Conservation (phyloP, 2,888 invertebrate species). For the Arctia plantaginis region DNA sequence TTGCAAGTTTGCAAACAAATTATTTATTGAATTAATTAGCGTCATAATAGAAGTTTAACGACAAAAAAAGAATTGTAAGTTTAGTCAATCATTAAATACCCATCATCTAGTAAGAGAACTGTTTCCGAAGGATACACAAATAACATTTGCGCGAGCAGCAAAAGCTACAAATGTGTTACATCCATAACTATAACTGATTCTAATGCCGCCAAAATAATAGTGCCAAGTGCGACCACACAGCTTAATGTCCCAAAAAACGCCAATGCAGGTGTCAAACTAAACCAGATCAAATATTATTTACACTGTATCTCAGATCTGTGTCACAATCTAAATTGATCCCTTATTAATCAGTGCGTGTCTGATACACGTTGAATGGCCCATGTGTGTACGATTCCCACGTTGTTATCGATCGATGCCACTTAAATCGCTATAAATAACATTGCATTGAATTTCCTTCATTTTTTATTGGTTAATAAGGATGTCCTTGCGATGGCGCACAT, state of each 20-base stretch:
- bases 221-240: conserved; percentile 5
- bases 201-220: neutral
- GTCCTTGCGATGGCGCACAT: conserved; percentile 4
- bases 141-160: neutral
- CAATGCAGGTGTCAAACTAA: conserved; percentile 1
- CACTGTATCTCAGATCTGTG: conserved; percentile 11
- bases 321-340: conserved; percentile 37
- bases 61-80: too few species aligned
- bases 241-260: conserved; percentile 13
- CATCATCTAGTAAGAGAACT: neutral
- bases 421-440: conserved; percentile 51
- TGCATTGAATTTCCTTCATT: conserved; percentile 40
- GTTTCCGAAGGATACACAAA: neutral
- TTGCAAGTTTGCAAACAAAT: too few species aligned
- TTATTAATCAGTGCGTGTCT: conserved; percentile 40
- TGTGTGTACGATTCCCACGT: conserved; percentile 56
- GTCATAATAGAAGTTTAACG: too few species aligned
- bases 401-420: conserved; percentile 50
- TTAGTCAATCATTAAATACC: too few species aligned
- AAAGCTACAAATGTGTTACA: neutral
- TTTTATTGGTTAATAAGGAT: conserved; percentile 24
- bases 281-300: conserved; percentile 15
- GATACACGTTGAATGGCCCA: conserved; percentile 41
- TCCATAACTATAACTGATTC: neutral
- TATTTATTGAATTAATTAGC: too few species aligned